Conservation (phyloP, 2,797 vertebrate species). For the Denticeps clupeoides region DNA sequence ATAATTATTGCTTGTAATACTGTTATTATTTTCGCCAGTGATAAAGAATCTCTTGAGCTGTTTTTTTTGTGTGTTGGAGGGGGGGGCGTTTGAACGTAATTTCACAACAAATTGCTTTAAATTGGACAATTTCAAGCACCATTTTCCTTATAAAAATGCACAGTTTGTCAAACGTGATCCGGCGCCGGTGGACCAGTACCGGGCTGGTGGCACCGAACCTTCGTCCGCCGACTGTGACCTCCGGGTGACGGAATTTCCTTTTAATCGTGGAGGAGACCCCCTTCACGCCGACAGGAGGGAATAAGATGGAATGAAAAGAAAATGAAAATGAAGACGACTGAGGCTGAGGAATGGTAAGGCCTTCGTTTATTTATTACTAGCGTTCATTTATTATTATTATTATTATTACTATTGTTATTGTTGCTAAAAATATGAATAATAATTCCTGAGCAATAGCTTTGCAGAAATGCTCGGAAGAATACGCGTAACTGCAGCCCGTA, state of each 20-base stretch:
- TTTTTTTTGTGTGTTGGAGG: no score
- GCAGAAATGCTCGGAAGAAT: no score
- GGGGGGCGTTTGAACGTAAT: constrained; percentile 64
- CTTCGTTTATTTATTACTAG: no score
- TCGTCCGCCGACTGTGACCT: no score
- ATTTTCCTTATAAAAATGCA: constrained; percentile 56
- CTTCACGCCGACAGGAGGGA: no score
- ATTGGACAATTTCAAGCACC: constrained; percentile 62
- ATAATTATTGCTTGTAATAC: constrained; percentile 70
- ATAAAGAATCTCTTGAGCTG: constrained; percentile 63
- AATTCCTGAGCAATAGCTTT: no score
- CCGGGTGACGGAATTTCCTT: constrained; percentile 51
- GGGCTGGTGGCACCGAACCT: constrained; percentile 43
- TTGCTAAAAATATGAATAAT: no score
- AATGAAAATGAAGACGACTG: no score
- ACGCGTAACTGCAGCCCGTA: no score
- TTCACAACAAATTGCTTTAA: constrained; percentile 64
- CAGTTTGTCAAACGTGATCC: constrained; percentile 56
- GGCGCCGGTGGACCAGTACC: constrained; percentile 42
- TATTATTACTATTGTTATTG: not conserved
- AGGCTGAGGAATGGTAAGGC: no score
- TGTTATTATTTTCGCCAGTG: constrained; percentile 69
- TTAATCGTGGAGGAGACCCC: no score
- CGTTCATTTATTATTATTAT: not conserved
- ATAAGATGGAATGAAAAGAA: no score